phyloP scores from a whole-genome alignment of 2,797 vertebrate species.

The Acanthurus leucopareius region DNA sequence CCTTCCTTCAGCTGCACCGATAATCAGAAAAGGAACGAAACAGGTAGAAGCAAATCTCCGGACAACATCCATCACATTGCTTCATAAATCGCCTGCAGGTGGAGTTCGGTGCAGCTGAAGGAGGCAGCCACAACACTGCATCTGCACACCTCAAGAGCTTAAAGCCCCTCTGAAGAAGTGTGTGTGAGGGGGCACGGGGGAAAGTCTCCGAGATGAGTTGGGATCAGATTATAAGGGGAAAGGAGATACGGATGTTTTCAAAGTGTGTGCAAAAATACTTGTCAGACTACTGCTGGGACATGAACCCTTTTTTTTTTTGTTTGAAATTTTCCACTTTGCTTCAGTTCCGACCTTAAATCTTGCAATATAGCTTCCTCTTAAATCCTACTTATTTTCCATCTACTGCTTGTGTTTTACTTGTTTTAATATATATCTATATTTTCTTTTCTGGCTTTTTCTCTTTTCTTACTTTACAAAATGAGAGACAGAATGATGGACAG shows the following conservation, averaged over 20 bases:
- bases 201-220: constrained; percentile 44
- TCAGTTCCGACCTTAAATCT: constrained; percentile 77
- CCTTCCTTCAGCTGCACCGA: constrained; percentile 61
- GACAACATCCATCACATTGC: constrained; percentile 81
- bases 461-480: constrained; percentile 90
- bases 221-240: constrained; percentile 58
- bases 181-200: not conserved
- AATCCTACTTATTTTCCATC: constrained; percentile 74
- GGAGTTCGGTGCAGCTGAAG: constrained; percentile 63
- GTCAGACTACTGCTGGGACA: constrained; percentile 81
- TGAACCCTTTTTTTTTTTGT: constrained; percentile 62
- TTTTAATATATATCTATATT: constrained; percentile 88
- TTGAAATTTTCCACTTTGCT: constrained; percentile 60
- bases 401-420: constrained; percentile 73
- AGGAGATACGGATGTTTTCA: constrained; percentile 72
- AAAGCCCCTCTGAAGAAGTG: constrained; percentile 11
- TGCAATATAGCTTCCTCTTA: constrained; percentile 79
- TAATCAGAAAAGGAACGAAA: constrained; percentile 5
- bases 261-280: constrained; percentile 87
- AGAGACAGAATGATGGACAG: constrained; percentile 89
- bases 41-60: constrained; percentile 78
- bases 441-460: constrained; percentile 75
- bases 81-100: constrained; percentile 36
- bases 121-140: constrained; percentile 15
- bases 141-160: constrained; percentile 18